These are phyloP conservation scores for Alfaro cultratus DNA, from an alignment of 2,797 vertebrate species.

Conservation along the genomic window DNA sequence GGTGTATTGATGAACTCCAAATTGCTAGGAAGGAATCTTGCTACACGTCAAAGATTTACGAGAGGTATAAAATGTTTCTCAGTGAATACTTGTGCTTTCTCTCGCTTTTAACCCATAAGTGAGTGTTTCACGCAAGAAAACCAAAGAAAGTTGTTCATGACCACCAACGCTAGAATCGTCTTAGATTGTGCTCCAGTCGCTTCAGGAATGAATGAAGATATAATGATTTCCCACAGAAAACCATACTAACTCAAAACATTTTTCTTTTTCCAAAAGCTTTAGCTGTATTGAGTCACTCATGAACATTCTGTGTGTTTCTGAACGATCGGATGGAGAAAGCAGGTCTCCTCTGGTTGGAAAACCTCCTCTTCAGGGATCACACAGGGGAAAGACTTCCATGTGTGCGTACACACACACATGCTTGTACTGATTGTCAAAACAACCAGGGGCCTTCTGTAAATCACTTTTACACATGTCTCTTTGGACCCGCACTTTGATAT, in stretches of 20 bases:
- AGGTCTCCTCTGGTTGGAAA: constrained; percentile 65
- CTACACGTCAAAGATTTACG: not conserved
- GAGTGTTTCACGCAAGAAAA: not conserved
- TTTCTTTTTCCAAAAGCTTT: constrained; percentile 14
- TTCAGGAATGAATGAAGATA: not conserved
- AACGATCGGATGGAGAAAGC: constrained; percentile 70
- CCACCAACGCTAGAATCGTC: not conserved
- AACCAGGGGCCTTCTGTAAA: constrained; percentile 54
- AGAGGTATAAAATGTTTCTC: not conserved
- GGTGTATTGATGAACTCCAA: not conserved
- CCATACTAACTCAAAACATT: not conserved
- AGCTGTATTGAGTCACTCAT: constrained; percentile 14
- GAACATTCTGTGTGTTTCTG: constrained; percentile 66
- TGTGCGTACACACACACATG: not conserved
- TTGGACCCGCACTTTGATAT: constrained; percentile 18
- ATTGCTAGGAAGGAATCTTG: not conserved
- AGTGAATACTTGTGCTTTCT: not conserved
- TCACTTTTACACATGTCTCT: constrained; percentile 44
- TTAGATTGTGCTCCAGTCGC: not conserved
- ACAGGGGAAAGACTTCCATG: constrained; percentile 53
- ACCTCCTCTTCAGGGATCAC: constrained; percentile 53
- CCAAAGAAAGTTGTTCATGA: not conserved
- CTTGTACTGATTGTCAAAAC: constrained; percentile 15
- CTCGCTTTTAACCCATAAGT: not conserved
- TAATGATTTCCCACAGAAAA: not conserved